These are phyloP conservation scores for Agriotes lineatus DNA, from an alignment of 2,888 invertebrate species.

Conservation along the genomic window DNA sequence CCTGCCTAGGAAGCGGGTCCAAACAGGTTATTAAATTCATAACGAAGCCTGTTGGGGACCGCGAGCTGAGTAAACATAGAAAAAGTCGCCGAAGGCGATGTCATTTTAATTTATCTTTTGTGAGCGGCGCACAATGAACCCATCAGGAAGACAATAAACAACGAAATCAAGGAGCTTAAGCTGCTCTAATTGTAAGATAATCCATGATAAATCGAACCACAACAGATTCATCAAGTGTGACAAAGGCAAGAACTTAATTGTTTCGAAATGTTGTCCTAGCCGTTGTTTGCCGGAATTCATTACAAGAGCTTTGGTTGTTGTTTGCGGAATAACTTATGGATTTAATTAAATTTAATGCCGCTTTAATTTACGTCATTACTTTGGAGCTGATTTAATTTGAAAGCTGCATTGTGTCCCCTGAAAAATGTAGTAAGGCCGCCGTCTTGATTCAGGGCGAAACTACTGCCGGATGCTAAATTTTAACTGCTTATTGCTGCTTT, in stretches of 20 bases:
- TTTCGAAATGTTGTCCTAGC: constrained; percentile 54
- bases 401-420: background rate
- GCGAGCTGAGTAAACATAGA: too few relatives aligned
- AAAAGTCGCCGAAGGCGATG: constrained; percentile 5
- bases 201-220: constrained; percentile 56
- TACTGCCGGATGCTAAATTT: too few relatives aligned
- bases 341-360: constrained; percentile 51
- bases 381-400: constrained; percentile 35
- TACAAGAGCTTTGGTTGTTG: constrained; percentile 49
- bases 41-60: too few relatives aligned
- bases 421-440: background rate
- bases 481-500: too few relatives aligned
- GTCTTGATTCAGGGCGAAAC: background rate
- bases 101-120: constrained; percentile 6
- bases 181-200: constrained; percentile 53
- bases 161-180: constrained; percentile 44
- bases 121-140: constrained; percentile 22
- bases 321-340: constrained; percentile 51
- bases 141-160: constrained; percentile 40
- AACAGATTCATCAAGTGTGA: constrained; percentile 58
- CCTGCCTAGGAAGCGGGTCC: too few relatives aligned
- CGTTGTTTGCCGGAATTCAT: constrained; percentile 49
- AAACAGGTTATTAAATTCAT: too few relatives aligned
- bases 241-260: constrained; percentile 58
- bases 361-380: constrained; percentile 47